Base-by-base conservation (phyloP, 2,113 vertebrate genomes). In the Regulus satrapa region DNA sequence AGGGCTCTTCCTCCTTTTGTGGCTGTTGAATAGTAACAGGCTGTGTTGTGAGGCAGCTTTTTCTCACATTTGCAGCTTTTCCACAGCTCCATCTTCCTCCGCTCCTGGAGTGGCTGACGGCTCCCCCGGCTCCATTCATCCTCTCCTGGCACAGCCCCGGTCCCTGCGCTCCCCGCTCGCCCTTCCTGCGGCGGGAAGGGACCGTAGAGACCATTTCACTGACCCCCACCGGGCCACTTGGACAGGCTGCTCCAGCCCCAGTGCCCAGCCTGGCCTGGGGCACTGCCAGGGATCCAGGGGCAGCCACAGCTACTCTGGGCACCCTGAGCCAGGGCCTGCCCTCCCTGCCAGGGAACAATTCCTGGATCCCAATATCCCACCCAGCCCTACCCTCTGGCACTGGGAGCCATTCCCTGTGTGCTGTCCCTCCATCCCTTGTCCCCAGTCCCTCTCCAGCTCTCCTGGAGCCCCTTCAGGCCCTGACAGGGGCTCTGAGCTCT, bases 61-160 rank as follows among this genome's bases (percentile, higher is more conserved):
- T 77, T 66, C 91, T 94, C 95, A 77, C 83, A 2, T 94, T 97
- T 95, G 40, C 92, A 91, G 86, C 85, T 79, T 89, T 93, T 8
- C 92, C 58, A 12, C 88, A 26, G 92, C 85, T 76, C 75, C 10
- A 1, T 18, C 92, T 25, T 78, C 96, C 94, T 51, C 82, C 68
- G 71, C 94, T 68, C 56, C 69, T 2, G 61, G 62, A 8, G 86
- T 3, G 93, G 83, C 93, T 97, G 95, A 80, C 78, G 3, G 82
- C 73, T 87, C 84, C 80, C 86, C 90, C 49, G 13, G 66, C 62
- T 88, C 82, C 93, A 80, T 92, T 95, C 91, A 90, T 11, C 84
- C 10, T 0, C 48, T 56, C 8, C 75, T 34, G 40, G 36, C 4
- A 1, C 58, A 40, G 28, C 11, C 69, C 82, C 69, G 0, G 1